Evolutionary conservation across 2,113 vertebrate species (phyloP).

Genomic region (Copsychus sechellarum): DNA sequence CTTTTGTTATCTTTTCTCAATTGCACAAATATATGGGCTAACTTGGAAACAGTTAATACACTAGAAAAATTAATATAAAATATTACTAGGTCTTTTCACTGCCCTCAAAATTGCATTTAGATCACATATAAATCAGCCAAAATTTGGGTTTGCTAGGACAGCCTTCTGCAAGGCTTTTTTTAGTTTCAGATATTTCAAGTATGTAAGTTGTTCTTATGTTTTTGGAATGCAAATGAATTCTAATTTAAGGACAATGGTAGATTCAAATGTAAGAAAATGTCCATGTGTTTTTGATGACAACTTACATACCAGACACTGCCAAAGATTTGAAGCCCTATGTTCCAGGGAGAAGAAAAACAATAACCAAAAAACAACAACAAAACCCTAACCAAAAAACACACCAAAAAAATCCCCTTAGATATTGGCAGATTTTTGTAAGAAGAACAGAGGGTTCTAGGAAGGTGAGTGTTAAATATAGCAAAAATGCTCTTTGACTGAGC

Average conservation of each 20-base stretch:
- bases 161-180: not conserved
- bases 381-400: not conserved
- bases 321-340: not conserved
- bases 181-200: not conserved
- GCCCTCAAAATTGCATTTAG: not conserved
- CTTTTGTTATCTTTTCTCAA: not conserved
- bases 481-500: not conserved
- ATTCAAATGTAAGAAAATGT: not conserved
- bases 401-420: not conserved
- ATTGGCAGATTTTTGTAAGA: not conserved
- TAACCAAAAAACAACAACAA: not conserved
- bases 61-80: not conserved
- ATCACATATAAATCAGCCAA: not conserved
- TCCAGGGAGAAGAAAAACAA: not conserved
- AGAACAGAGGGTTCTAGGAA: not conserved
- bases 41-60: not conserved
- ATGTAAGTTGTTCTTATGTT: not conserved
- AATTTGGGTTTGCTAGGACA: not conserved
- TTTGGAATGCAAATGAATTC: not conserved
- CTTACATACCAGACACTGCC: not conserved
- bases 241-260: not conserved
- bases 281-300: not conserved
- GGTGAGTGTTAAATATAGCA: not conserved
- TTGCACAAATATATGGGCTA: not conserved
- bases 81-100: not conserved